phyloP scores from a whole-genome alignment of 2,797 vertebrate genomes.

The Sebastes steindachneri region DNA sequence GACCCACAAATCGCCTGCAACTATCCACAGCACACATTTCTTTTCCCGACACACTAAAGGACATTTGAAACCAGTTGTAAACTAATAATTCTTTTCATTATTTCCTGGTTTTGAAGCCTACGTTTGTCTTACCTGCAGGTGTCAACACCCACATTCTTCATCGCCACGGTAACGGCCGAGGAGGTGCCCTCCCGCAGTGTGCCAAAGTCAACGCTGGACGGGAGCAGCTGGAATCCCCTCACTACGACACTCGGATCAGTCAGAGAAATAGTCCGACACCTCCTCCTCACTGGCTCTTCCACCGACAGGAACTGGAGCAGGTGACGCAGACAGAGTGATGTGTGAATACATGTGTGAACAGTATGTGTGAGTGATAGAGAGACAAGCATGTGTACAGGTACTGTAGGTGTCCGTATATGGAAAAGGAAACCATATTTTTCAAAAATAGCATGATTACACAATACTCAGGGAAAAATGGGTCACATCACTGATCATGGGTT shows the following conservation, averaged over 20 bases:
- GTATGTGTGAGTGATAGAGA: background rate
- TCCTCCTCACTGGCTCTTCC: conserved; percentile 84
- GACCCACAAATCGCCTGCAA: conserved; percentile 25
- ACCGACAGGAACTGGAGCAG: conserved; percentile 67
- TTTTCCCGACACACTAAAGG: background rate
- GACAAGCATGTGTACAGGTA: background rate
- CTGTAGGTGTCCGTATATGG: background rate
- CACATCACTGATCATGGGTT: background rate
- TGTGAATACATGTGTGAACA: background rate
- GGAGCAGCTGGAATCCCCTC: conserved; percentile 86
- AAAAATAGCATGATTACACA: background rate
- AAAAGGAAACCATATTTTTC: background rate
- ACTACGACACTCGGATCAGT: conserved; percentile 23
- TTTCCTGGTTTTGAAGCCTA: background rate
- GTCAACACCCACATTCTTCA: conserved; percentile 89
- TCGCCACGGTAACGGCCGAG: conserved; percentile 76
- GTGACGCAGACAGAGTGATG: background rate
- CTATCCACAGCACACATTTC: background rate
- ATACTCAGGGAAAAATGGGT: background rate
- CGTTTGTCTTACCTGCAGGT: conserved; percentile 85
- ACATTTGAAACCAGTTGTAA: background rate
- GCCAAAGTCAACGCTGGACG: conserved; percentile 84
- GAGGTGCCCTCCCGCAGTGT: conserved; percentile 83
- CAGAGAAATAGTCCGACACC: conserved; percentile 80
- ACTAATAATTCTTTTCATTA: background rate